A percentile compares a stretch with the other conserved stretches of the same genome.
Conservation (phyloP, 2,797 vertebrate genomes). For the Paguma larvata region DNA sequence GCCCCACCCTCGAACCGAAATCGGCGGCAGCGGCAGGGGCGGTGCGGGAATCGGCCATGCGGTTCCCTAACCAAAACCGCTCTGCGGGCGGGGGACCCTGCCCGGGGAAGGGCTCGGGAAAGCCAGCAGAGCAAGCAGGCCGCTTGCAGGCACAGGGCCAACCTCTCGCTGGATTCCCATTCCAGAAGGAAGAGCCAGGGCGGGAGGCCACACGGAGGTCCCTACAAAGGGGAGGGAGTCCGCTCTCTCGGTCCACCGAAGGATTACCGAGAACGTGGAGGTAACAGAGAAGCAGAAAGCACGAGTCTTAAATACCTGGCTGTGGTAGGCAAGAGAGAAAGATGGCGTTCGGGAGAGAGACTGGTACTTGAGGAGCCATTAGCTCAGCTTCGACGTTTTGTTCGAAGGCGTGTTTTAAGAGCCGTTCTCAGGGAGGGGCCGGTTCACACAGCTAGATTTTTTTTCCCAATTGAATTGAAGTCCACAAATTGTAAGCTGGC, state of each 20-base stretch:
- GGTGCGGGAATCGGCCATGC: neutral
- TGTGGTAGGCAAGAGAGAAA: neutral
- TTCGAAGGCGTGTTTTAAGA: neutral
- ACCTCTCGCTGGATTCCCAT: fast-evolving
- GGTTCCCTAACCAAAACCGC: neutral
- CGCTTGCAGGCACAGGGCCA: neutral
- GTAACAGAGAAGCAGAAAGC: neutral
- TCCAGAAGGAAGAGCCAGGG: fast-evolving
- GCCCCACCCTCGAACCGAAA: neutral
- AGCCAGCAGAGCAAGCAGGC: neutral
- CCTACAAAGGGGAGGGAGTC: fast-evolving
- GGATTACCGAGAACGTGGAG: neutral
- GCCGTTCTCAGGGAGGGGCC: neutral
- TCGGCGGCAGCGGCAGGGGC: too few relatives aligned
- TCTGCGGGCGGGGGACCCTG: neutral
- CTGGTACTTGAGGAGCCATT: neutral
- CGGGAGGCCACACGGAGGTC: fast-evolving
- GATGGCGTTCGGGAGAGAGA: neutral
- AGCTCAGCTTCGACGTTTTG: neutral
- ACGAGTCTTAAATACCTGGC: neutral
- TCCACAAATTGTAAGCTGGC: neutral
- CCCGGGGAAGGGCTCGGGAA: neutral
- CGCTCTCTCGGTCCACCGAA: neutral
- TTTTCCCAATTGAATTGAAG: neutral
- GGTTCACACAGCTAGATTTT: neutral